These are phyloP conservation scores for Cantharis rufa DNA, from an alignment of 2,888 invertebrate genomes.

Conservation along the genomic window DNA sequence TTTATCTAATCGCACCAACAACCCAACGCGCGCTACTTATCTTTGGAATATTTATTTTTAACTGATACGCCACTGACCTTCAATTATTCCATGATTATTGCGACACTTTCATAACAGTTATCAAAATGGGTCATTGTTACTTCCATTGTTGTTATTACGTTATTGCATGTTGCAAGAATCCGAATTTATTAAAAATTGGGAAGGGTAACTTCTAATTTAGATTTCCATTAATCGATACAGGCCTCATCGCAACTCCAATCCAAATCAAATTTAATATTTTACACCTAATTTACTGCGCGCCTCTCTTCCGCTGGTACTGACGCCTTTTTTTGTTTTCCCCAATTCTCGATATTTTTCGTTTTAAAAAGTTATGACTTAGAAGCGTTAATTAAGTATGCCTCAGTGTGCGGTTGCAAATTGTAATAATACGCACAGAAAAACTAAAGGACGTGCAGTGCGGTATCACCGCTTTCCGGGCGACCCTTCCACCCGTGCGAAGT, in stretches of 20 bases:
- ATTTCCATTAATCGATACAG: neutral
- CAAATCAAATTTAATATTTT: neutral
- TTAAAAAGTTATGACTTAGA: neutral
- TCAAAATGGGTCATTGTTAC: conserved; percentile 16
- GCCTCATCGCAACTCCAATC: neutral
- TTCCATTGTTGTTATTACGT: conserved; percentile 1
- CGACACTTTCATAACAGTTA: conserved; percentile 5
- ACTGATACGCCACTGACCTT: neutral
- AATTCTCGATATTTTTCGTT: no score
- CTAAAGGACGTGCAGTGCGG: conserved; percentile 60
- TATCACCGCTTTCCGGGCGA: conserved; percentile 65
- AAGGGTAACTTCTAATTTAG: neutral
- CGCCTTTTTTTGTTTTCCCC: no score
- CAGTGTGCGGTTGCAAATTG: conserved; percentile 64
- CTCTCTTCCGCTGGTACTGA: no score
- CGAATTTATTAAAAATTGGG: neutral
- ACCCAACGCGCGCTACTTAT: neutral
- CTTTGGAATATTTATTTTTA: neutral
- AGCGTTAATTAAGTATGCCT: conserved; percentile 53
- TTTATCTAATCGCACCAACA: neutral
- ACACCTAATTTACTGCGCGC: no score
- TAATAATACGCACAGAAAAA: conserved; percentile 62
- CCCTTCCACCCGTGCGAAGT: conserved; percentile 57
- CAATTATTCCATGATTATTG: neutral
- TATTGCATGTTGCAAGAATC: neutral